Evolutionary conservation across 2,797 vertebrate genomes (phyloP), one percentile per base, ranked within the genome.

Genomic region (Sparidentex hasta): DNA sequence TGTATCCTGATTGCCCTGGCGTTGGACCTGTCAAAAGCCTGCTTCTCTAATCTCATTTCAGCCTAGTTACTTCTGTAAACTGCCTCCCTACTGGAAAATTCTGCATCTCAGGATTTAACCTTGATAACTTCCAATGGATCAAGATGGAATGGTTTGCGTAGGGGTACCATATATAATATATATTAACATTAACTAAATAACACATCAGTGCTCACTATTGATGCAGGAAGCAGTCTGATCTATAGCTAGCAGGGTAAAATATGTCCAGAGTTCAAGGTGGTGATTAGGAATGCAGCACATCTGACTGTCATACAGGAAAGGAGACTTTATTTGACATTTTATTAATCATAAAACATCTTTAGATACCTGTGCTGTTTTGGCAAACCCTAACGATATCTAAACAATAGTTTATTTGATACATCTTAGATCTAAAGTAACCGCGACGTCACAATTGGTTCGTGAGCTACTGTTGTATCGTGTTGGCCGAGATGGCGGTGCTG

Each of bases 11-110:
- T 44, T 14, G 12, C 43, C 43, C 9, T 38, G 57, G 47, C 50
- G 16, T 50, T 0, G 6, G 5, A 29, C 20, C 25, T 29, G 54
- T 25, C n/a, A 46, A 47, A 33, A 14, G 8, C 7, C 21, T 41
- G 18, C 13, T 18, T 55, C 54, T 71, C 12, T 29, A 47, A 41
- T 69, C 54, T 48, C 20, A 41, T 69, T 48, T 48, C 20, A 54
- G 8, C 46, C 25, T 14, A 8, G 21, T 67, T 61, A 8, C 23
- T 20, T 4, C 23, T 14, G 11, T 4, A 17, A 69, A 38, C 44
- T 12, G 43, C 16, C 17, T 13, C 27, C 14, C 13, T 11, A 33
- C 33, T 33, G 33, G 33, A 33, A 5, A 17, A 47, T 47, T 74
- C 43, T 11, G 1, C 21, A 63, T 46, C 21, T 47, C 63, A 18